Evolutionary conservation across 2,113 vertebrate species (phyloP), one percentile per base, ranked within the genome.

Genomic region (Panurus biarmicus): DNA sequence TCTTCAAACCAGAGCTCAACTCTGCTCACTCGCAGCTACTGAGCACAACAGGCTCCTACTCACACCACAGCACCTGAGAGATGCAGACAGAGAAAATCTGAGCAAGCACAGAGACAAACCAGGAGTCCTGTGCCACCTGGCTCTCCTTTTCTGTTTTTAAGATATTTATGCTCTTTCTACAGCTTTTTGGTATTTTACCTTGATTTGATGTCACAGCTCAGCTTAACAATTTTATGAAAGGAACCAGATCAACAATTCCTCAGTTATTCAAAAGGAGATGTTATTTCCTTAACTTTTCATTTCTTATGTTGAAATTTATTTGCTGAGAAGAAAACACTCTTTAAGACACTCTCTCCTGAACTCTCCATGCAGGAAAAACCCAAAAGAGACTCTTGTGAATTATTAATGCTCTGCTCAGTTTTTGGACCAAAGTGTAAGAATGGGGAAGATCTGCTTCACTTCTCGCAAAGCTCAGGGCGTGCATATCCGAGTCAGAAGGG

Each of bases 1-100:
- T 96, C 96, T 96, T 96, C 98, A 97, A 97, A 87, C 83, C 79
- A 79, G 94, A 76, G 84, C 77, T 93, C 89, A 97, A 95, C 97
- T 97, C 50, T 57, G 62, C 71, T 96, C 87, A 69, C 96, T 95
- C 71, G 95, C 48, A 89, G 96, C 81, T 97, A 97, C 97, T 86
- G 96, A 97, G 97, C 86, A 91, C 96, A 96, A 96, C 84, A 93
- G 92, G 95, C 89, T 95, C 94, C 82, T 87, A 53, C 45, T 88
- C 85, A 36, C 80, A 80, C 3, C 15, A 78, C 36, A 91, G 54
- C 69, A 87, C 95, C 95, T 44, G 79, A 83, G 76, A 61, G 66
- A 79, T 6, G 22, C 4, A 95, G 95, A 94, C 92, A 95, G 87
- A 94, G 58, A 85, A 78, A 94, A 90, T 97, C 94, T 89, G 92